These are phyloP conservation scores for Chromoteleia sp. DNA, from an alignment of 2,888 invertebrate genomes.

Conservation along the genomic window DNA sequence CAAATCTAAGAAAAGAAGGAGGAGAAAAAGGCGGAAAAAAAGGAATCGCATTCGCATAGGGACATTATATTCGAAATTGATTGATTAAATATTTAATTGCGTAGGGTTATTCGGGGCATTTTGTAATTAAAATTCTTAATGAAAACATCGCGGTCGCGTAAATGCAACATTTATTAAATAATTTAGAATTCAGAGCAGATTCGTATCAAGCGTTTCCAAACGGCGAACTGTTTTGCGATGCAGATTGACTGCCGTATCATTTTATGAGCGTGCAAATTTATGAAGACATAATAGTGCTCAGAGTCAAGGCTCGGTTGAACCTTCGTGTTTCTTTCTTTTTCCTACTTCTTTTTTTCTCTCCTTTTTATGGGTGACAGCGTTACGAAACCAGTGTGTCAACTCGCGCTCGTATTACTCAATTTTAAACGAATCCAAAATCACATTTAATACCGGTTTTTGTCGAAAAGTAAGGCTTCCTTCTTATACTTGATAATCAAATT, in stretches of 20 bases:
- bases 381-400: constrained; percentile 66
- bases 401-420: constrained; percentile 64
- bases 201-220: constrained; percentile 55
- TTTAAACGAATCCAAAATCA: constrained; percentile 52
- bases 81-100: constrained; percentile 21
- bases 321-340: constrained; percentile 59
- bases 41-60: no score
- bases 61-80: no score
- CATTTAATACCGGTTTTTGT: constrained; percentile 55
- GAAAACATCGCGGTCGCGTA: constrained; percentile 18
- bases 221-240: constrained; percentile 63
- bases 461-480: constrained; percentile 36
- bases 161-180: constrained; percentile 46
- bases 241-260: constrained; percentile 66
- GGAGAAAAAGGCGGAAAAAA: no score
- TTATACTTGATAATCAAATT: constrained; percentile 15
- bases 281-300: constrained; percentile 69
- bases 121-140: constrained; percentile 46
- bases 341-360: constrained; percentile 23
- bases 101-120: constrained; percentile 8
- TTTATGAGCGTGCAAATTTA: constrained; percentile 71
- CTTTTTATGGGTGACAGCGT: constrained; percentile 60
- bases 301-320: constrained; percentile 70
- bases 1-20: no score
- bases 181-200: constrained; percentile 59